These are phyloP conservation scores for Leucophenga varia DNA, from an alignment of 1,140 invertebrate genomes.

Conservation along the genomic window DNA sequence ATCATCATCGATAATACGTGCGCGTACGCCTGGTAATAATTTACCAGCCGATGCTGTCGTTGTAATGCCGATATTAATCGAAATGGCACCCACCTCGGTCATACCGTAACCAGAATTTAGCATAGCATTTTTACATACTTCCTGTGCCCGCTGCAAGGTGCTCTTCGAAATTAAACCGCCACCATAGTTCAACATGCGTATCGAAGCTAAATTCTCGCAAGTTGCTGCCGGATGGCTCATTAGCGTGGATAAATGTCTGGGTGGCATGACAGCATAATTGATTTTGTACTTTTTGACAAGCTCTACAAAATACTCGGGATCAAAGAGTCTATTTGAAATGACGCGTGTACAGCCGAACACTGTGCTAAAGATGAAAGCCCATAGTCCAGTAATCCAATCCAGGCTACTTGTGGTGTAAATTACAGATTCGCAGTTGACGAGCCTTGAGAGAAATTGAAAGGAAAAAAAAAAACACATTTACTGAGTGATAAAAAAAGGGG, in stretches of 20 bases:
- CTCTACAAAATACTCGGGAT: constrained; percentile 29
- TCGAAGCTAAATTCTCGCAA: constrained; percentile 20
- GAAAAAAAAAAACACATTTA: no score
- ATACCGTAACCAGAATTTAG: constrained; percentile 36
- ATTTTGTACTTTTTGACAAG: constrained; percentile 47
- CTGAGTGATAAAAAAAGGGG: no score
- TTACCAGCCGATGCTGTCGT: constrained; percentile 32
- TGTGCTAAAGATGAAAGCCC: constrained; percentile 26
- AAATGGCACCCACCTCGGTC: constrained; percentile 35
- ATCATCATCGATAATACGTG: constrained; percentile 42
- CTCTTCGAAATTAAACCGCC: constrained; percentile 23
- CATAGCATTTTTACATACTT: constrained; percentile 25
- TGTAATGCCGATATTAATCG: constrained; percentile 27
- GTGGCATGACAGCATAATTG: constrained; percentile 27
- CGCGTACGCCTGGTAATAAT: constrained; percentile 21
- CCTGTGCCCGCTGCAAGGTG: constrained; percentile 26
- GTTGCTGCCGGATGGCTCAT: constrained; percentile 28
- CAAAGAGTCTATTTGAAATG: constrained; percentile 31
- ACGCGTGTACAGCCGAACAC: constrained; percentile 36
- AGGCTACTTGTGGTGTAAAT: constrained; percentile 34
- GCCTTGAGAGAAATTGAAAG: no score
- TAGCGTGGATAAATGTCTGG: constrained; percentile 23
- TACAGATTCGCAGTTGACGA: constrained; percentile 29
- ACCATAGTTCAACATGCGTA: constrained; percentile 29
- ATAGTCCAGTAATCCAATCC: constrained; percentile 47